Conservation (phyloP, 2,888 invertebrate species). For the Frankliniella fusca region DNA sequence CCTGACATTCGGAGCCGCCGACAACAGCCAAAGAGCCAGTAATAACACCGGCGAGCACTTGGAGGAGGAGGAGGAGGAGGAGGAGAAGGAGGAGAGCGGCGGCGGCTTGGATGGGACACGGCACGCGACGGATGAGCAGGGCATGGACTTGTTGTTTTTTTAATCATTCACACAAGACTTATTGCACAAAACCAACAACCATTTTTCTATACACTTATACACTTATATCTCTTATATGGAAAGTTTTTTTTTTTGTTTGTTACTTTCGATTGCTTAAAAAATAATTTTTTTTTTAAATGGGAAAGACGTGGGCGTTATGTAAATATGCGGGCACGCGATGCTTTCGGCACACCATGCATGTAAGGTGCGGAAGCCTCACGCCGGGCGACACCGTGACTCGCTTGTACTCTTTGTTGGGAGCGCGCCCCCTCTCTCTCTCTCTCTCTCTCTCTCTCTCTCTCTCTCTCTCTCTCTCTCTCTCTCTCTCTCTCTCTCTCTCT, state of each 20-base stretch:
- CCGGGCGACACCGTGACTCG: no score
- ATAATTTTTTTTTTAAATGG: no score
- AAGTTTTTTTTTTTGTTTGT: no score
- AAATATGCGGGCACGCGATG: no score
- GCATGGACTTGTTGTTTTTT: not conserved
- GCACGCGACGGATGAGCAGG: no score
- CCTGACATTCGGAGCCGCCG: not conserved
- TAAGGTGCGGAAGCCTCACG: no score
- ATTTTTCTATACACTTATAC: no score
- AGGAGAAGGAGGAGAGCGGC: not conserved
- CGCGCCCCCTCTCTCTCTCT: not conserved
- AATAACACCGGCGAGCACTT: not conserved
- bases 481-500: not conserved
- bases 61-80: not conserved
- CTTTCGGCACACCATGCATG: no score
- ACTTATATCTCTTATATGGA: no score
- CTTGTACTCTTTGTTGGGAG: no score
- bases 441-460: slow-evolving; percentile 1
- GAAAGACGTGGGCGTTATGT: no score
- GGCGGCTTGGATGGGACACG: not conserved
- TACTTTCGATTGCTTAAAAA: no score
- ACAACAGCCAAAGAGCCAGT: not conserved
- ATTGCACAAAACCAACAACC: not conserved
- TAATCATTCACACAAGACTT: not conserved
- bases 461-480: slow-evolving; percentile 1